phyloP scores from a whole-genome alignment of 2,888 invertebrate species.

The Oeneis ivallda region DNA sequence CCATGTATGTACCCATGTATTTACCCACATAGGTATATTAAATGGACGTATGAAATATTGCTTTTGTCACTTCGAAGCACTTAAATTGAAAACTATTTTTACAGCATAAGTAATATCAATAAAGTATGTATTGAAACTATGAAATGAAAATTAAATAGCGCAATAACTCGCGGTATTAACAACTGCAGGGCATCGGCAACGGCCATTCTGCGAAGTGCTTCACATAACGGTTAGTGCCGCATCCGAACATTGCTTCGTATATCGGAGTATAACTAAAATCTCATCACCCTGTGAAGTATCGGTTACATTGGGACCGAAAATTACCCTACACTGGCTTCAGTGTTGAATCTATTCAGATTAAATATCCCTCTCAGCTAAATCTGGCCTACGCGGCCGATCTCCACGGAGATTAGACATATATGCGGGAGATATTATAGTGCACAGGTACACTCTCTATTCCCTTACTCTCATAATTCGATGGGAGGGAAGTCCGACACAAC shows the following conservation, averaged over 20 bases:
- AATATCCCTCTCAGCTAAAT: too few relatives aligned
- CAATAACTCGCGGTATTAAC: slow-evolving; percentile 7
- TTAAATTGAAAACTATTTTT: background rate
- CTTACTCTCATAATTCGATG: too few relatives aligned
- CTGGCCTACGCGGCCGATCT: too few relatives aligned
- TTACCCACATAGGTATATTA: too few relatives aligned
- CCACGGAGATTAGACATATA: too few relatives aligned
- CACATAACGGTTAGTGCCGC: slow-evolving; percentile 16
- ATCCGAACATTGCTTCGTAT: slow-evolving; percentile 20
- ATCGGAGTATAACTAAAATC: slow-evolving; percentile 26
- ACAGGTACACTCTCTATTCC: too few relatives aligned
- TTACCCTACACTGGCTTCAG: slow-evolving; percentile 31
- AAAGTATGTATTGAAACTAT: background rate
- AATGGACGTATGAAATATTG: too few relatives aligned
- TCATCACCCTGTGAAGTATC: slow-evolving; percentile 38
- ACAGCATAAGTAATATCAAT: background rate
- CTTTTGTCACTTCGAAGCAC: background rate
- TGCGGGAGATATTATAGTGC: too few relatives aligned
- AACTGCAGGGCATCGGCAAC: slow-evolving; percentile 11
- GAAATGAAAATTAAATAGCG: background rate
- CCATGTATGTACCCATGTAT: too few relatives aligned
- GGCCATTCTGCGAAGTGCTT: slow-evolving; percentile 20
- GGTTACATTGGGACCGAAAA: slow-evolving; percentile 40
- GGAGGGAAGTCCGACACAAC: too few relatives aligned
- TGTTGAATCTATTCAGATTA: background rate